Evolutionary conservation across 2,797 vertebrate genomes (phyloP).

Genomic region (Spinus olivaceus): DNA sequence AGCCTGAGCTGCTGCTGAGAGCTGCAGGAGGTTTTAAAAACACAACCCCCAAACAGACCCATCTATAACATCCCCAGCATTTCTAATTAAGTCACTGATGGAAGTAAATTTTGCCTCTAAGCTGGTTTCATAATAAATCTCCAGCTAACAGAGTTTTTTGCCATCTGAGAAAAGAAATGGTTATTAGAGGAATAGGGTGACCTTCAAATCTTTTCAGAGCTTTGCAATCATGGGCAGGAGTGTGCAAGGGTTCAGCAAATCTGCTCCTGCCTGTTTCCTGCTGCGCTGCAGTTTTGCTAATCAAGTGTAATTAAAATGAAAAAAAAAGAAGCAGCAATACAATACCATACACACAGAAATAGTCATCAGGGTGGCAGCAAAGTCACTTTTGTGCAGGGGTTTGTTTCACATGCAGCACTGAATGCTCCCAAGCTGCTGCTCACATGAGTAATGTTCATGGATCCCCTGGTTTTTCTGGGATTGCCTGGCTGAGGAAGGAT

Average conservation of each 20-base stretch:
- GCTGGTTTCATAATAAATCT: neutral
- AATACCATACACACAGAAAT: neutral
- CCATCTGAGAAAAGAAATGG: neutral
- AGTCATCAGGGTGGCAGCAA: neutral
- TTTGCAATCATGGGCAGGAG: neutral
- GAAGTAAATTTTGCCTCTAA: neutral
- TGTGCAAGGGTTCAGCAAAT: neutral
- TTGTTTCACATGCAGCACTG: neutral
- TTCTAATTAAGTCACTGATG: neutral
- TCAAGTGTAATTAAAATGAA: constrained; percentile 34
- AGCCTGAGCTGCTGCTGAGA: neutral
- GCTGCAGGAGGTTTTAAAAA: neutral
- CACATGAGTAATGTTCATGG: neutral
- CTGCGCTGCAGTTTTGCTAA: constrained; percentile 24
- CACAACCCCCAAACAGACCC: neutral
- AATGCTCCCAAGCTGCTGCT: neutral
- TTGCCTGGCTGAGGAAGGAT: neutral
- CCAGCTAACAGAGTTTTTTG: neutral
- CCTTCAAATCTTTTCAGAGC: constrained; percentile 4
- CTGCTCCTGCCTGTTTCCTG: constrained; percentile 5
- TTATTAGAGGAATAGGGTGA: neutral
- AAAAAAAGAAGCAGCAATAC: constrained; percentile 10
- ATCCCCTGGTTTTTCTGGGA: neutral
- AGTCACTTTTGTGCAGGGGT: neutral
- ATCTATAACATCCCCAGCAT: neutral